These are phyloP conservation scores for Noctua comes DNA, from an alignment of 2,888 invertebrate species.

Conservation along the genomic window DNA sequence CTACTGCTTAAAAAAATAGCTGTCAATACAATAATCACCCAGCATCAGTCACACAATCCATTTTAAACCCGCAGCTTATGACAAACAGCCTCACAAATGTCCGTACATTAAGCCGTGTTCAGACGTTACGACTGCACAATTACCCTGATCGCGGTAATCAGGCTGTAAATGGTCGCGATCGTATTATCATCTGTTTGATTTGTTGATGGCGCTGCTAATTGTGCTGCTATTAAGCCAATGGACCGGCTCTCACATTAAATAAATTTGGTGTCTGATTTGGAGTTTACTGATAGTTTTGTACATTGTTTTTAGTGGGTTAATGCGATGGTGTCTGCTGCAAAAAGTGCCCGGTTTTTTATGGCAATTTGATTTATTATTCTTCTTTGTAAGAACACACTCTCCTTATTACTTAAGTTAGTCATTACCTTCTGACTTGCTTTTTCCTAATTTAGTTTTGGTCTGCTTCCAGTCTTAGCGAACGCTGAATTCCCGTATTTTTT, in stretches of 20 bases:
- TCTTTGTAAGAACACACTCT: background rate
- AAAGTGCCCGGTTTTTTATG: background rate
- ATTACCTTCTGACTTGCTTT: background rate
- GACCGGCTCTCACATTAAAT: constrained; percentile 36
- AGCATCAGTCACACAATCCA: constrained; percentile 3
- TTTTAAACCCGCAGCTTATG: constrained; percentile 22
- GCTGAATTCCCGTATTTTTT: background rate
- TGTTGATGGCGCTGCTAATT: constrained; percentile 59
- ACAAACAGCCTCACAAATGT: constrained; percentile 48
- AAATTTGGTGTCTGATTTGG: constrained; percentile 33
- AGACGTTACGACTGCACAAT: constrained; percentile 56
- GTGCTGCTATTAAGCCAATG: constrained; percentile 49
- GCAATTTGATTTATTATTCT: background rate
- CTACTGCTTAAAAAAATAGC: background rate
- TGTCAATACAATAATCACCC: background rate
- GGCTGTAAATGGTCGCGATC: constrained; percentile 56
- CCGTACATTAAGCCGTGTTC: constrained; percentile 55
- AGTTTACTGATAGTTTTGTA: constrained; percentile 3
- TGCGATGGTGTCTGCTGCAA: background rate
- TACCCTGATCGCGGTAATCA: constrained; percentile 61
- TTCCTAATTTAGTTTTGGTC: background rate
- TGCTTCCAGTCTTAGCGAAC: background rate
- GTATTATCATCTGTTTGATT: constrained; percentile 63
- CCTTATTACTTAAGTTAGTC: background rate
- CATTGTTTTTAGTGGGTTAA: constrained; percentile 1